phyloP scores from a whole-genome alignment of 2,113 vertebrate species.

The Pluvianellus socialis region DNA sequence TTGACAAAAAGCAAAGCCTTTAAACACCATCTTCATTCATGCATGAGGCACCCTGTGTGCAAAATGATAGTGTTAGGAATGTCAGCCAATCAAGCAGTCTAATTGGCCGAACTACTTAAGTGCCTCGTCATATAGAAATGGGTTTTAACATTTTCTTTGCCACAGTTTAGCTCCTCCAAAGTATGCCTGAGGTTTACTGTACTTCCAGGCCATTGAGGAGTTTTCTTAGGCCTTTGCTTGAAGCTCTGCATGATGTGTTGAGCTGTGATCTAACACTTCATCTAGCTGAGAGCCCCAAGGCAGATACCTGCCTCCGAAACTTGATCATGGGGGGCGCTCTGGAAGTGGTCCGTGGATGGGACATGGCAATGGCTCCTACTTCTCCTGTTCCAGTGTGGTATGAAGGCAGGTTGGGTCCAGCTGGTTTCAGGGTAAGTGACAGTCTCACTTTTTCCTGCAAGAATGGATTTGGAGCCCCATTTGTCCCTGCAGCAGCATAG shows the following conservation, averaged over 20 bases:
- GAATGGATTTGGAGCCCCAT: not conserved
- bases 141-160: constrained; percentile 25
- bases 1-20: constrained; percentile 7
- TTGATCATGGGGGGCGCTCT: not conserved
- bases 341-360: not conserved
- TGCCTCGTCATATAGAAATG: not conserved
- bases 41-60: constrained; percentile 25
- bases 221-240: not conserved
- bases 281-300: not conserved
- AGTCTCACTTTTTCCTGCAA: not conserved
- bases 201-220: not conserved
- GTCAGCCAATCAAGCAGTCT: constrained; percentile 28
- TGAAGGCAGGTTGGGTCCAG: not conserved
- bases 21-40: constrained; percentile 9
- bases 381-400: not conserved
- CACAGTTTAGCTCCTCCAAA: not conserved
- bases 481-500: not conserved
- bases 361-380: not conserved
- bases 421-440: not conserved
- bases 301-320: not conserved
- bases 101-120: constrained; percentile 28
- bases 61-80: constrained; percentile 25
- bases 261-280: not conserved
- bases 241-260: not conserved
- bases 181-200: not conserved